phyloP scores from a whole-genome alignment of 1,140 invertebrate genomes.

The Drosophila miranda region DNA sequence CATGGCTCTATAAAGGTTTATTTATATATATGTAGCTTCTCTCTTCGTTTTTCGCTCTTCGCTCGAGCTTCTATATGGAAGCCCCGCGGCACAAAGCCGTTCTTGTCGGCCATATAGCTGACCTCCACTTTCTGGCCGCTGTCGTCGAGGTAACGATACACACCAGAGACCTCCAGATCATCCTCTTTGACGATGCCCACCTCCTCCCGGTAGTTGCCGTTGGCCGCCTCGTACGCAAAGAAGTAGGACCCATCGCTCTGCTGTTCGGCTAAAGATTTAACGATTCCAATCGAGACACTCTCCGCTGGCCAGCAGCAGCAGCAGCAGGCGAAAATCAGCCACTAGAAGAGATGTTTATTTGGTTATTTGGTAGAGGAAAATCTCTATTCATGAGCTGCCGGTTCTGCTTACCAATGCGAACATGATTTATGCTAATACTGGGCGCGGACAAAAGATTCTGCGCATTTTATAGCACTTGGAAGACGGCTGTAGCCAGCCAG shows the following conservation, averaged over 20 bases:
- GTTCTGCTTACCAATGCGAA: constrained; percentile 66
- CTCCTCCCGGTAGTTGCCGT: constrained; percentile 75
- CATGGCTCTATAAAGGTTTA: constrained; percentile 24
- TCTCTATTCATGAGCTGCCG: constrained; percentile 29
- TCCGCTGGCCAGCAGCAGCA: constrained; percentile 18
- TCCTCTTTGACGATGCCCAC: constrained; percentile 59
- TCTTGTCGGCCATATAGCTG: constrained; percentile 86
- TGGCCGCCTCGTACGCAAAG: constrained; percentile 67
- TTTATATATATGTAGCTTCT: constrained; percentile 20
- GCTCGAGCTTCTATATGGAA: constrained; percentile 82
- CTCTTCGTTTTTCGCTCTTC: not conserved
- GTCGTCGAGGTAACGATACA: constrained; percentile 85
- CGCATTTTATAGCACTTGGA: constrained; percentile 59
- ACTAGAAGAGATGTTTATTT: constrained; percentile 5
- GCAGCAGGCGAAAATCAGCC: constrained; percentile 27
- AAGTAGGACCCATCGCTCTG: constrained; percentile 75
- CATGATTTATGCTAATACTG: constrained; percentile 79
- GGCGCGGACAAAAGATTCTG: constrained; percentile 53
- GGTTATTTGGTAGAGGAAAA: not conserved
- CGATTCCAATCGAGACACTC: constrained; percentile 40
- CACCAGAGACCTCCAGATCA: constrained; percentile 80
- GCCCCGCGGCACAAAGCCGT: constrained; percentile 86
- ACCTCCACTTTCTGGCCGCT: constrained; percentile 88
- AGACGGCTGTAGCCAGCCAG: not conserved
- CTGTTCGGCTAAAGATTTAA: constrained; percentile 59